A percentile compares a stretch with the other conserved stretches of the same genome.
phyloP scores from a whole-genome alignment of 2,113 vertebrate genomes.

The Gymnarchus niloticus region DNA sequence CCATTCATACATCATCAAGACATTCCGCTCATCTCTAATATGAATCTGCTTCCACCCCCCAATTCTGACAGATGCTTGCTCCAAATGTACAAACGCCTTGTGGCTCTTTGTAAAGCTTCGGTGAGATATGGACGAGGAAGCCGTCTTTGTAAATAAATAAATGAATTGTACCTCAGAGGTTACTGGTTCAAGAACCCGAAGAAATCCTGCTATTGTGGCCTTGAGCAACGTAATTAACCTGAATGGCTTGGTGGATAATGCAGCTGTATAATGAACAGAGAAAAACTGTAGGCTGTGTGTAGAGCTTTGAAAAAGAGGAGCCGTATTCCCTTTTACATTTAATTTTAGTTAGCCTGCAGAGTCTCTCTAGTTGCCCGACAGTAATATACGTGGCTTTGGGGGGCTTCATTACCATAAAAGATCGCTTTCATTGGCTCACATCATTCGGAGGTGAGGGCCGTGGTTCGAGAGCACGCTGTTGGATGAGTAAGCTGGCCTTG shows the following conservation, averaged over 20 bases:
- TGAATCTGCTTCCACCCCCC: background rate
- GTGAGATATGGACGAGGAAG: background rate
- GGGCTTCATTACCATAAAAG: background rate
- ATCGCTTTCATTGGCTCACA: background rate
- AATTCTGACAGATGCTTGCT: background rate
- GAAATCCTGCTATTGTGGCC: background rate
- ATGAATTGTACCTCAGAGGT: background rate
- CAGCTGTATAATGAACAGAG: background rate
- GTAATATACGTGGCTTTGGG: background rate
- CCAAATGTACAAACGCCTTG: background rate
- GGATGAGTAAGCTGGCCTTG: background rate
- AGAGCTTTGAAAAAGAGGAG: background rate
- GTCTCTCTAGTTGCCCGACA: background rate
- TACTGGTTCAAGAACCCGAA: background rate
- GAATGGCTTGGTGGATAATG: background rate
- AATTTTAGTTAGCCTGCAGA: background rate
- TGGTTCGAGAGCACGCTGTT: background rate
- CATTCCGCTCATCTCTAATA: constrained; percentile 11
- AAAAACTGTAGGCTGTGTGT: background rate
- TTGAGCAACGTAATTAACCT: background rate
- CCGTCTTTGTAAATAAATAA: background rate
- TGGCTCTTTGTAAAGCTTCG: background rate
- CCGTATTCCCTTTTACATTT: background rate
- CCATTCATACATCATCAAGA: constrained; percentile 32
- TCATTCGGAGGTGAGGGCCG: background rate